These are phyloP conservation scores for Psammodynastes pulverulentus DNA, from an alignment of 2,113 vertebrate species.

Conservation along the genomic window DNA sequence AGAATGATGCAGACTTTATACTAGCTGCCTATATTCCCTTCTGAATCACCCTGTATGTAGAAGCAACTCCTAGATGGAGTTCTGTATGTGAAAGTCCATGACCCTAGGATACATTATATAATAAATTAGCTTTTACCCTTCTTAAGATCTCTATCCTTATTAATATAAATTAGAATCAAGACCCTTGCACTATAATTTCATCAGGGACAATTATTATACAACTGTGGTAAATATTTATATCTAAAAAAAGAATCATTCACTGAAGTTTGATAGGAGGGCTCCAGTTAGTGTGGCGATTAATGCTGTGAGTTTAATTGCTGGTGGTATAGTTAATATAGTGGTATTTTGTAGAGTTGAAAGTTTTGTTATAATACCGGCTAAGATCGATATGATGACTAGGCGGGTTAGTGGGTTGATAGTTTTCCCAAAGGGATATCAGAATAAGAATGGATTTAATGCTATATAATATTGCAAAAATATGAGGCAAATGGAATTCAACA, in stretches of 20 bases:
- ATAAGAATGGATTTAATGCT: neutral
- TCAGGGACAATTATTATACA: neutral
- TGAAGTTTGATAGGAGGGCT: neutral
- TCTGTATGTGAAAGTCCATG: neutral
- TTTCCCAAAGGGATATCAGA: neutral
- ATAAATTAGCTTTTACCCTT: neutral
- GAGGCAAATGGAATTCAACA: neutral
- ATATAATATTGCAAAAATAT: neutral
- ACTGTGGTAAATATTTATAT: neutral
- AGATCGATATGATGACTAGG: no score
- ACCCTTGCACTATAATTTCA: neutral
- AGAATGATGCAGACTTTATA: neutral
- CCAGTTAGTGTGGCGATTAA: no score
- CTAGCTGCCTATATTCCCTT: neutral
- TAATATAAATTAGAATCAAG: neutral
- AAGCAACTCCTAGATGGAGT: neutral
- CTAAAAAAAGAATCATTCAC: conserved; percentile 10
- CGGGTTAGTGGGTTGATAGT: no score
- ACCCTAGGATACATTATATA: neutral
- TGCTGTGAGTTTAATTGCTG: no score
- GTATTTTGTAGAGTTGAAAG: no score
- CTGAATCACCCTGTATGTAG: neutral
- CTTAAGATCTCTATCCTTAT: neutral
- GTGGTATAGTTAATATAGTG: no score
- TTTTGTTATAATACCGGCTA: no score